Evolutionary conservation across 2,888 invertebrate species (phyloP).

Genomic region (Polymixis flavicincta): DNA sequence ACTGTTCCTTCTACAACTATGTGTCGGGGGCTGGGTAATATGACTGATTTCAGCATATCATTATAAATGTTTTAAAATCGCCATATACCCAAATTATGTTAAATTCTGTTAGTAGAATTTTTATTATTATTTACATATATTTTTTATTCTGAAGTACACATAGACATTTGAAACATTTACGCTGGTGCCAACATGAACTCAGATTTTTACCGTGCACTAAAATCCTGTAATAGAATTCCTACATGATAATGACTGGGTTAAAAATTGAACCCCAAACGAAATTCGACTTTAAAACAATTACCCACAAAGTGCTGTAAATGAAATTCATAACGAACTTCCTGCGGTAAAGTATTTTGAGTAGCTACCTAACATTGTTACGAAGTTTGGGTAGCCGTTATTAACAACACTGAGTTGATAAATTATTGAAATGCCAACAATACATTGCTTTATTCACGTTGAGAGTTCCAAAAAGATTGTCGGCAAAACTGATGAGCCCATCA

Average conservation of each 20-base stretch:
- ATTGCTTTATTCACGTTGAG: conserved; percentile 17
- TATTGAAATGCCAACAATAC: conserved; percentile 29
- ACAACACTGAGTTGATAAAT: conserved; percentile 38
- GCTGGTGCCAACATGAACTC: no score
- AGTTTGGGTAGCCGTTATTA: conserved; percentile 46
- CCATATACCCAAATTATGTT: background rate
- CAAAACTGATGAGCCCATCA: background rate
- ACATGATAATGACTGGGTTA: conserved; percentile 4
- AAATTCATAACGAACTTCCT: conserved; percentile 38
- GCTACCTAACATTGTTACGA: conserved; percentile 20
- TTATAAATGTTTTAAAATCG: no score
- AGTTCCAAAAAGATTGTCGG: background rate
- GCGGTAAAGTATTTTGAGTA: conserved; percentile 37
- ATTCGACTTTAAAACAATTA: conserved; percentile 40
- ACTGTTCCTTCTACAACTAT: no score
- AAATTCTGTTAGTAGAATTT: background rate
- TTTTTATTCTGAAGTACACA: no score
- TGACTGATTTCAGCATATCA: no score
- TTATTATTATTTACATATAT: no score
- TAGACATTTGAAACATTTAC: no score
- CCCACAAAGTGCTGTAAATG: conserved; percentile 15
- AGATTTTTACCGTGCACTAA: no score
- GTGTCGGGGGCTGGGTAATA: no score
- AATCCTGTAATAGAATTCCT: no score
- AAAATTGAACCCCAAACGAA: background rate